Evolutionary conservation across 37 sponge, comb jelly and placozoan genomes (phyloP).

Genomic region (Lycopodina hypogea): DNA sequence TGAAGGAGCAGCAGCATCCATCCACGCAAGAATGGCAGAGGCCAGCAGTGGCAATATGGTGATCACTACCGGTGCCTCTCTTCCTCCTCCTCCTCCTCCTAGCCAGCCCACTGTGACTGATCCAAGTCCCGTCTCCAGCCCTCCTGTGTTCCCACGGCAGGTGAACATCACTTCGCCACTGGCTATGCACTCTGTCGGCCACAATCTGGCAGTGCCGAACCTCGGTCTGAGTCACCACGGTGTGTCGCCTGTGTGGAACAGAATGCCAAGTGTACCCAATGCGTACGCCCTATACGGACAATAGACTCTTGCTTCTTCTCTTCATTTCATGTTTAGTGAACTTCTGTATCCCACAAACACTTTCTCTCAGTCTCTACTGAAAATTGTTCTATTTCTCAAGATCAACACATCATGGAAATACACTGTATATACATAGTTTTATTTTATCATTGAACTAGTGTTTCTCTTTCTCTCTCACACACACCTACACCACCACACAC

Average conservation of each 20-base stretch:
- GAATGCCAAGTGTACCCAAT: constrained; percentile 31
- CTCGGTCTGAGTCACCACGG: background rate
- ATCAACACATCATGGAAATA: background rate
- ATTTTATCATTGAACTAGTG: background rate
- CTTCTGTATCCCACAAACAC: background rate
- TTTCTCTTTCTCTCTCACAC: too few species aligned
- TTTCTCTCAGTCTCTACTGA: background rate
- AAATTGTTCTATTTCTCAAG: background rate
- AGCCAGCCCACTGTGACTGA: too few species aligned
- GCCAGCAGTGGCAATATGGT: background rate
- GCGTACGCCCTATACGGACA: constrained; percentile 29
- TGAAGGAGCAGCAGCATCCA: constrained; percentile 40
- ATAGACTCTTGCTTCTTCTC: background rate
- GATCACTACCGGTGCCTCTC: background rate
- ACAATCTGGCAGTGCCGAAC: background rate
- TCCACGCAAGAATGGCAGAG: constrained; percentile 28
- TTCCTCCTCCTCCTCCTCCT: background rate
- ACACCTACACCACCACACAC: too few species aligned
- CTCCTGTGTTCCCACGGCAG: constrained; percentile 13
- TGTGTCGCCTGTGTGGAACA: constrained; percentile 34
- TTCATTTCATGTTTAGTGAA: background rate
- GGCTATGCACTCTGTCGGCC: constrained; percentile 37
- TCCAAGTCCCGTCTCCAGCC: background rate
- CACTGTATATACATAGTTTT: background rate
- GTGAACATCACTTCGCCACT: constrained; percentile 33